Conservation (phyloP, 2,797 vertebrate species). For the Pseudochirops cupreus region DNA sequence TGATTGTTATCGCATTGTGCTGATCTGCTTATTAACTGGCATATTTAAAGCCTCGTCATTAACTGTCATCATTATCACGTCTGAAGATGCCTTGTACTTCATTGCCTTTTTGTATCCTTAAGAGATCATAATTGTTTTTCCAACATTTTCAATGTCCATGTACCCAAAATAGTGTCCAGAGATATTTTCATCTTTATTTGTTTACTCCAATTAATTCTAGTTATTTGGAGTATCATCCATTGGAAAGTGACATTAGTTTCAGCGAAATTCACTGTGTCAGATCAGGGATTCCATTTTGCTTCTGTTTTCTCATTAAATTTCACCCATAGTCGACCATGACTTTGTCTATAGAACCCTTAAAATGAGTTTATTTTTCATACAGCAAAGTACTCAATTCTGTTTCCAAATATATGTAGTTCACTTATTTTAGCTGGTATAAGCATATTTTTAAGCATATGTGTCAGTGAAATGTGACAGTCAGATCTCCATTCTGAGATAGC, state of each 20-base stretch:
- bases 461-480: slow-evolving; percentile 4
- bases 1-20: neutral
- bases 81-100: neutral
- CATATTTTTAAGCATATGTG: neutral
- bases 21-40: neutral
- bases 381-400: neutral
- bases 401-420: neutral
- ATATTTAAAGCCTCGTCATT: neutral
- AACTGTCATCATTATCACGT: neutral
- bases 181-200: slow-evolving; percentile 1
- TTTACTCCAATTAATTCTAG: neutral
- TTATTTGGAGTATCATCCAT: neutral
- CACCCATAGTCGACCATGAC: neutral
- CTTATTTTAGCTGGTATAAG: slow-evolving; percentile 1
- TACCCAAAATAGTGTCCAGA: slow-evolving; percentile 2
- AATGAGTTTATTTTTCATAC: neutral
- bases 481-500: neutral
- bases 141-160: slow-evolving; percentile 13
- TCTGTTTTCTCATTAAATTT: neutral
- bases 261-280: neutral
- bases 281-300: neutral
- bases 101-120: neutral
- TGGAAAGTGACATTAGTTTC: slow-evolving; percentile 1
- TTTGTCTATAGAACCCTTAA: neutral
- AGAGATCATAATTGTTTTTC: neutral